Conservation (phyloP, 2,888 invertebrate genomes). For the Holacanthella duospinosa region DNA sequence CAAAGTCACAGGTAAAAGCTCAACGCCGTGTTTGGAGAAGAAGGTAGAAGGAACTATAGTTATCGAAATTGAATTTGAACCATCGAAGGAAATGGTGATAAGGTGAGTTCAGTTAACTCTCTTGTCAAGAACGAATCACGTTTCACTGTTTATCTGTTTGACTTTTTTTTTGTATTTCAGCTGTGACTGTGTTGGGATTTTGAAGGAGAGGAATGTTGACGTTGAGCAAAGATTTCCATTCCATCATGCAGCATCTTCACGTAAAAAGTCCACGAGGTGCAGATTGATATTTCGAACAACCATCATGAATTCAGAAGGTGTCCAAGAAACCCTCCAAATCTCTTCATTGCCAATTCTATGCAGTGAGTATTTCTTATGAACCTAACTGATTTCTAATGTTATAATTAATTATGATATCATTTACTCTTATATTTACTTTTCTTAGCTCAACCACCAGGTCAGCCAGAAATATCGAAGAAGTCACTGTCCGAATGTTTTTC, state of each 20-base stretch:
- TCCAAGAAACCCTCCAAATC: constrained; percentile 70
- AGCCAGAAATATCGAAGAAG: constrained; percentile 84
- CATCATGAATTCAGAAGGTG: constrained; percentile 65
- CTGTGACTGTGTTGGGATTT: constrained; percentile 93
- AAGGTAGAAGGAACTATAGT: constrained; percentile 90
- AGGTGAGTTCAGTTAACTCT: constrained; percentile 51
- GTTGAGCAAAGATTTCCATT: constrained; percentile 84
- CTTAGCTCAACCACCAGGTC: constrained; percentile 79
- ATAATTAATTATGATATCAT: not conserved
- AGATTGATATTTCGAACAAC: constrained; percentile 87
- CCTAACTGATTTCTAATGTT: not conserved
- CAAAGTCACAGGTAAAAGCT: constrained; percentile 82
- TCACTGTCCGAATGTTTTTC: constrained; percentile 69
- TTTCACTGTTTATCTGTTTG: too few species aligned
- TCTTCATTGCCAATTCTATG: constrained; percentile 85
- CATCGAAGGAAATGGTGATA: constrained; percentile 78
- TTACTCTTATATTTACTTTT: constrained; percentile 10
- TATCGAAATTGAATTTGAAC: constrained; percentile 82
- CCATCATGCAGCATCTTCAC: constrained; percentile 55
- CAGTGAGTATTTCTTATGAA: constrained; percentile 54
- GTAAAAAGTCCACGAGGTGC: constrained; percentile 89
- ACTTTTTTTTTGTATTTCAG: too few species aligned
- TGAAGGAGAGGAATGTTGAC: constrained; percentile 89
- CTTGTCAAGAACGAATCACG: too few species aligned
- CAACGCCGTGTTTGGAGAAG: constrained; percentile 78